Conservation (phyloP, 2,888 invertebrate genomes). For the Nemurella pictetii region DNA sequence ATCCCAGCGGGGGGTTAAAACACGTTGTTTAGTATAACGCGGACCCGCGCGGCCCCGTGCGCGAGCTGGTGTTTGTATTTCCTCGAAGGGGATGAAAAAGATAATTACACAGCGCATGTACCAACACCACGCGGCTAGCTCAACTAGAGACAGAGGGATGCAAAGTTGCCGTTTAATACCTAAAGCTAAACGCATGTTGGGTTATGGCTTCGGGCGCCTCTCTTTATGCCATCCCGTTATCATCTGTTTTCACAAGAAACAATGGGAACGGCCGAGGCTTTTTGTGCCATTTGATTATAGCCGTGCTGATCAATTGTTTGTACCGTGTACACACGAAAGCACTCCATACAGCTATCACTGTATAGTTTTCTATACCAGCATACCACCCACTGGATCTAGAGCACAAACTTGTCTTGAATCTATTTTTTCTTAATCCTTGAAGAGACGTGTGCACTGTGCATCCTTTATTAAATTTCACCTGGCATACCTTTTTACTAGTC, state of each 20-base stretch:
- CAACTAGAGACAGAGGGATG: background rate
- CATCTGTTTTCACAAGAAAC: background rate
- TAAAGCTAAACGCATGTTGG: background rate
- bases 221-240: background rate
- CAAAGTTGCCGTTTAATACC: background rate
- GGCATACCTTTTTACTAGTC: no score
- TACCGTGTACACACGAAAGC: no score
- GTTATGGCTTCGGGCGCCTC: background rate
- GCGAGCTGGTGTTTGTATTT: background rate
- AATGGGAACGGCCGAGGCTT: background rate
- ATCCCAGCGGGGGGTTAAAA: background rate
- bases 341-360: no score
- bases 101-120: background rate
- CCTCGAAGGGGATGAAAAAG: background rate
- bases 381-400: no score
- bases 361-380: no score
- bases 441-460: no score
- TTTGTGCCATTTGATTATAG: background rate
- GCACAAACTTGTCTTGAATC: no score
- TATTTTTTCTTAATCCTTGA: no score
- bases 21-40: background rate
- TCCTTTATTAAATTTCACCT: no score
- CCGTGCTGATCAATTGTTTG: no score
- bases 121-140: no score
- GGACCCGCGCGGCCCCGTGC: background rate